A percentile compares a stretch with the other conserved stretches of the same genome.
Evolutionary conservation across 2,113 vertebrate genomes (phyloP).

Genomic region (Paralichthys olivaceus): DNA sequence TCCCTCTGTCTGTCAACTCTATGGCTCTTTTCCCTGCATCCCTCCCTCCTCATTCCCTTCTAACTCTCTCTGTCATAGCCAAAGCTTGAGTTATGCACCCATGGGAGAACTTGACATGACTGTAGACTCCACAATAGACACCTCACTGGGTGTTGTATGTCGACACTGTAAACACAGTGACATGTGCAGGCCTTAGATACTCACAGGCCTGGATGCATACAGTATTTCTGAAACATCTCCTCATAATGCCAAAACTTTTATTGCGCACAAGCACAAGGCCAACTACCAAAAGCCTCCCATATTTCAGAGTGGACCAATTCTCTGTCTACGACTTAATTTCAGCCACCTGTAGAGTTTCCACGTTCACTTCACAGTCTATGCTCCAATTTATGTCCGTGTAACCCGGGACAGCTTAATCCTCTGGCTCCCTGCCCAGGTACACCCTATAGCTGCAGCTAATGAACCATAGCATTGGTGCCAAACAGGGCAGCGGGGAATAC

Average conservation of each 20-base stretch:
- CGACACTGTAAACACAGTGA: slow-evolving; percentile 30
- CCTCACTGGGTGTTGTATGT: slow-evolving; percentile 29
- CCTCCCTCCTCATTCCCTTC: slow-evolving; percentile 39
- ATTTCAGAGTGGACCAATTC: slow-evolving; percentile 47
- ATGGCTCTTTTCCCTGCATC: slow-evolving; percentile 40
- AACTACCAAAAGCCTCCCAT: slow-evolving; percentile 34
- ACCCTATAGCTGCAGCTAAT: slow-evolving; percentile 75
- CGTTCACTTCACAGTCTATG: slow-evolving; percentile 53
- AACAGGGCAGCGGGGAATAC: slow-evolving; percentile 51
- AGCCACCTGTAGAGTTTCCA: slow-evolving; percentile 73
- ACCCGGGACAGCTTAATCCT: slow-evolving; percentile 68
- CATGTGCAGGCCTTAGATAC: slow-evolving; percentile 1
- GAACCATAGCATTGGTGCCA: slow-evolving; percentile 70
- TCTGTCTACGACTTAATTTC: slow-evolving; percentile 57
- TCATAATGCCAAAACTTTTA: slow-evolving; percentile 49
- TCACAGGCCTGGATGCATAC: slow-evolving; percentile 13
- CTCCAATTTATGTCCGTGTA: slow-evolving; percentile 65
- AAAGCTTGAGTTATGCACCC: slow-evolving; percentile 56
- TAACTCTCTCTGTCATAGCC: slow-evolving; percentile 34
- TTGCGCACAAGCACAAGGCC: slow-evolving; percentile 14
- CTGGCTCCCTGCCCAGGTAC: slow-evolving; percentile 71
- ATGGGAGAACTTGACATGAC: slow-evolving; percentile 35
- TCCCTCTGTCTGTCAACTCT: slow-evolving; percentile 14
- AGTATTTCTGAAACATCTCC: slow-evolving; percentile 35
- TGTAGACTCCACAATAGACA: slow-evolving; percentile 26